Base-by-base conservation (phyloP, 2,888 invertebrate species). In the Thereva nobilitata region DNA sequence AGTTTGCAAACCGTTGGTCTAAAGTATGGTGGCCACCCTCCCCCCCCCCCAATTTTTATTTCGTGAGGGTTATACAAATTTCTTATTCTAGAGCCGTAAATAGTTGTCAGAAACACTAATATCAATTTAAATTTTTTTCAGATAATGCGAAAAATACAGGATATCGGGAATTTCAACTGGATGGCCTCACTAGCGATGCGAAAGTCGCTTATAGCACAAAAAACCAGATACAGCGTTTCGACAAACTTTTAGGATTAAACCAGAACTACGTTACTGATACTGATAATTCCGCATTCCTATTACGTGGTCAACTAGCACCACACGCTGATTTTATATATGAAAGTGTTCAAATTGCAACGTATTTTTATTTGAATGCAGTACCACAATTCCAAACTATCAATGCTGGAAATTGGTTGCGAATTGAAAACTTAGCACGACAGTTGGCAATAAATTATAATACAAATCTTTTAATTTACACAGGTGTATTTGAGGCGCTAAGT, bases 361-460 rank as follows among this genome's bases (percentile, higher is more conserved):
- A 83, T 72, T 85, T 80, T 72, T 85, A 82, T 74, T 75, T 83
- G 40, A 85, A 85, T 71, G 78, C 76, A 1, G 80, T 79, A 9
- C 84, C 84, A 0, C 83, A 84, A 72, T 85, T 83, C 83, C 82
- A 82, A 73, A 72, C 72, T 6, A 78, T 84, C 47, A 85, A 84
- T 71, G 79, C 75, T 10, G 84, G 83, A 40, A 84, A 84, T 72
- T 85, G 85, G 84, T 74, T 79, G 61, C 74, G 75, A n/a, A 73
- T 84, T 0, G 84, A 85, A 75, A 74, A 75, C 45, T 74, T 78
- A 44, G 76, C 81, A 1, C 75, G 84, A 66, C 76, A 75, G 52
- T 66, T 79, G 5, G 82, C 84, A 2, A 75, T 72, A 8, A 69
- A 70, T 3, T 76, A 78, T 50, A 74, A 75, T 34, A 71, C 75